Evolutionary conservation across 2,888 invertebrate species (phyloP).

Genomic region (Opisthograptis luteolata): DNA sequence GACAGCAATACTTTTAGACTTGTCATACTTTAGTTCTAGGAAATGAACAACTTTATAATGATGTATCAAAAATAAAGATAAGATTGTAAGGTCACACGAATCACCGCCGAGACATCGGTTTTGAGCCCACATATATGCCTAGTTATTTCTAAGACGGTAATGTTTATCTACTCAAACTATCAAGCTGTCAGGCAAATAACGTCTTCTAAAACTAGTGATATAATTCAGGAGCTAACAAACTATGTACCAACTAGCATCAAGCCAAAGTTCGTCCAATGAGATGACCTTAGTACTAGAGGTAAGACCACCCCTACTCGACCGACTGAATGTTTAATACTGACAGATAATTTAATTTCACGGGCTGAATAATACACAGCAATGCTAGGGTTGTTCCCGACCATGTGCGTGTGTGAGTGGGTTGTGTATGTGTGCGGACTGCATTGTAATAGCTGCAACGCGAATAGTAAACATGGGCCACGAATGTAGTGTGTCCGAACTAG

Average conservation of each 20-base stretch:
- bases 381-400: neutral
- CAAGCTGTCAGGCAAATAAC: too few relatives aligned
- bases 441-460: neutral
- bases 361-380: slow-evolving; percentile 46
- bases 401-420: neutral
- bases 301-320: neutral
- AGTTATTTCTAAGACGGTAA: too few relatives aligned
- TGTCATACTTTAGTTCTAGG: too few relatives aligned
- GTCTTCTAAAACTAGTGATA: too few relatives aligned
- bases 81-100: too few relatives aligned
- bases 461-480: neutral
- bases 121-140: too few relatives aligned
- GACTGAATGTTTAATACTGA: slow-evolving; percentile 39
- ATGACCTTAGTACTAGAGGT: neutral
- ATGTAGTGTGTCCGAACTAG: neutral
- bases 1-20: too few relatives aligned
- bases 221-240: neutral
- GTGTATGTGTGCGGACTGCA: slow-evolving; percentile 1
- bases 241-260: slow-evolving; percentile 2
- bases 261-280: neutral
- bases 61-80: too few relatives aligned
- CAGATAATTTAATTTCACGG: slow-evolving; percentile 49
- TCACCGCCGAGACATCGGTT: too few relatives aligned
- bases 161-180: too few relatives aligned
- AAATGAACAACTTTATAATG: too few relatives aligned